Percentiles rank a stretch among this genome's conserved stretches.
Conservation (phyloP, 2,797 vertebrate genomes). For the Cichlasoma orientale region DNA sequence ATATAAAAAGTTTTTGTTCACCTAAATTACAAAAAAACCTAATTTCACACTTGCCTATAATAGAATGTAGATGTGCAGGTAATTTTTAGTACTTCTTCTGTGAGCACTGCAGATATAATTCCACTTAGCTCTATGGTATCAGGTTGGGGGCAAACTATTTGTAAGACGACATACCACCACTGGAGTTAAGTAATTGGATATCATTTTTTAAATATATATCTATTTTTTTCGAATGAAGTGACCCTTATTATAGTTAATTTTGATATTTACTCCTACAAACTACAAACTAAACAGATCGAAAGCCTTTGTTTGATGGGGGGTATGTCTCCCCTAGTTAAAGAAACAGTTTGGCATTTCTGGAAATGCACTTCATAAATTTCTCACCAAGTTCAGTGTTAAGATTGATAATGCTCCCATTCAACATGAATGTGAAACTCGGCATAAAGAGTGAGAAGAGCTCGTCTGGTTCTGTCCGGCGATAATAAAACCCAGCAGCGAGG, state of each 20-base stretch:
- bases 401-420: background rate
- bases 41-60: background rate
- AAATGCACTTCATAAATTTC: background rate
- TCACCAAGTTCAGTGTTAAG: background rate
- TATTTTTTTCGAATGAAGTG: background rate
- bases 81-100: background rate
- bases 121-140: background rate
- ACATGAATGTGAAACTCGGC: background rate
- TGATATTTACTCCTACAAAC: background rate
- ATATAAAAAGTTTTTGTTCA: conserved; percentile 26
- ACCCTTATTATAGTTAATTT: background rate
- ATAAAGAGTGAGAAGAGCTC: background rate
- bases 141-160: background rate
- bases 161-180: background rate
- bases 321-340: conserved; percentile 11
- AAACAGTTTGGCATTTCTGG: conserved; percentile 8
- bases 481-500: background rate
- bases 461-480: background rate
- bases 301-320: conserved; percentile 11
- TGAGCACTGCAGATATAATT: background rate
- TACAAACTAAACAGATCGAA: conserved; percentile 17
- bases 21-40: background rate
- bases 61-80: background rate
- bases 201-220: no score
- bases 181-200: background rate